Base-by-base conservation (phyloP, 2,888 invertebrate species). In the Apamea anceps region DNA sequence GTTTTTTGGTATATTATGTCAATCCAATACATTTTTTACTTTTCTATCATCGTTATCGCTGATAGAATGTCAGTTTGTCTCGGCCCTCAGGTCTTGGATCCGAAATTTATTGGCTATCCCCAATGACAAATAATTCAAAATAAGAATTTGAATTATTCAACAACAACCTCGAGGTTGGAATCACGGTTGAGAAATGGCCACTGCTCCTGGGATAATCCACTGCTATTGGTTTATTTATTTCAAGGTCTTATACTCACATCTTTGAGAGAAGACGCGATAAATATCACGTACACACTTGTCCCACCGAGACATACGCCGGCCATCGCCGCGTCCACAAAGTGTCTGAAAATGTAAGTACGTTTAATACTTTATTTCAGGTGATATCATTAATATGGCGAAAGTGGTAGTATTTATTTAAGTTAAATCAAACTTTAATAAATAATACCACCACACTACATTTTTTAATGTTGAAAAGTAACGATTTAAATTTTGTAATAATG, bases 201-300 rank as follows among this genome's bases (percentile, higher is more conserved):
- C 63, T 12, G 60, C 80, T 57, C 8, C 12, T 18, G 54, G 15
- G 28, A 62, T n/a, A 45, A 54, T n/a, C 10, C 42, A n/a, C 18
- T 37, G 28, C 12, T 21, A 25, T 60, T 32, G 28, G 12, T 66
- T 45, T 70, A 70, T 68, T 70, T 72, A 79, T 78, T 75, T 37
- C 42, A 42, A 37, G 7, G 2, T 51, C 12, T 2, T 28, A 62
- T 81, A 94, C 96, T 96, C 91, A 98, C 98, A 94, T 98, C 97
- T 93, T 97, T 96, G 28, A 98, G 95, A 13, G 98, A 97, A 65
- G 97, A 97, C 0, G 98, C 97, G 78, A 98, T 98, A 91, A 98
- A 98, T 60, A 98, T 98, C 4, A 98, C 97, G 91, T 98, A 98
- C 0, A 98, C 98, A 86, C 98, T 98, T n/a, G 97, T 97, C 0